Conservation (phyloP, 2,888 invertebrate species). For the Abrostola tripartita region DNA sequence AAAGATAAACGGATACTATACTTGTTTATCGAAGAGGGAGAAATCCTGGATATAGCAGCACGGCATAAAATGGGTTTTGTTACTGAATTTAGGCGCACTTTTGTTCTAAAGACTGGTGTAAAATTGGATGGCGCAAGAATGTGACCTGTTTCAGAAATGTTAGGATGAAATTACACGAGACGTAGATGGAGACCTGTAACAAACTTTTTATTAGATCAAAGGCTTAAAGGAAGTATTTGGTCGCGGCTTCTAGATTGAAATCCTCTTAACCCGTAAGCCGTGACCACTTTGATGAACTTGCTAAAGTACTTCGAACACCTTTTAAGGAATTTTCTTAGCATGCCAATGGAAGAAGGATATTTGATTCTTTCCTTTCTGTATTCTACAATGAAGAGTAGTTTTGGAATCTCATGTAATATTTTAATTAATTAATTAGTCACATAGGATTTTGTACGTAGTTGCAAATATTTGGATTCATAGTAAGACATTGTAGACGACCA, state of each 20-base stretch:
- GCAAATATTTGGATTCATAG: too few species aligned
- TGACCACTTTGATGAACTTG: constrained; percentile 35
- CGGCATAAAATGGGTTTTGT: constrained; percentile 24
- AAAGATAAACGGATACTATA: constrained; percentile 31
- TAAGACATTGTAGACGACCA: too few species aligned
- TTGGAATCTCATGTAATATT: too few species aligned
- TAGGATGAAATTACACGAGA: constrained; percentile 1
- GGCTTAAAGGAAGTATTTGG: constrained; percentile 13
- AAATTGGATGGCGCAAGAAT: background rate
- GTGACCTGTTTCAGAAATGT: background rate
- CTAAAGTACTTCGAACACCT: constrained; percentile 15
- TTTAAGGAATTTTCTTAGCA: constrained; percentile 13
- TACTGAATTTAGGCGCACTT: constrained; percentile 1
- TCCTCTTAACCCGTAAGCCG: constrained; percentile 31
- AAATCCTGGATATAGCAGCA: constrained; percentile 22
- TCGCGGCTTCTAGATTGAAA: constrained; percentile 19
- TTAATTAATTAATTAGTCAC: too few species aligned
- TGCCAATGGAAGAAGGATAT: background rate
- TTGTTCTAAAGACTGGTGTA: background rate
- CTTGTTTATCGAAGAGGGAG: constrained; percentile 26
- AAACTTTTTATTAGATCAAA: constrained; percentile 35
- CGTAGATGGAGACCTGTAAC: background rate
- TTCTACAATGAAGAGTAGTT: too few species aligned
- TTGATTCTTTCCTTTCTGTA: background rate
- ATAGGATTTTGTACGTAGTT: too few species aligned